Base-by-base conservation (phyloP, 2,888 invertebrate species). In the Conomelus anceps region DNA sequence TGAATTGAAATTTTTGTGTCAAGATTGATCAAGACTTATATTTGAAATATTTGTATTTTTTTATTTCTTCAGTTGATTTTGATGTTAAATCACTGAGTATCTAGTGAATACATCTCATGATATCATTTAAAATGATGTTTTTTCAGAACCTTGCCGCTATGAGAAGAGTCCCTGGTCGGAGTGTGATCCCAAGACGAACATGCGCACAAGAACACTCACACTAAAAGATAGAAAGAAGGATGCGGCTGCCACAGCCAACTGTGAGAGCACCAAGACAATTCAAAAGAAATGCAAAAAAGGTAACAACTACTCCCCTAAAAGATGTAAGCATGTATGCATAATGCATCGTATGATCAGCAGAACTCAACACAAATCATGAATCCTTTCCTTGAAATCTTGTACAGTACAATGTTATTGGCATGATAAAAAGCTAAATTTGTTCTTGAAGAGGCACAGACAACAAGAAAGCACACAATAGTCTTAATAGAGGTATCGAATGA, bases 261-360 rank as follows among this genome's bases (percentile, higher is more conserved):
- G 98, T 93, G 97, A 97, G 93, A 95, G 95, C 91, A 96, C 96
- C 92, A 97, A 97, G 94, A 97, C 96, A 90, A 97, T 98, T 92
- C 96, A 97, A 93, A 98, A 98, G 94, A 98, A 97, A 93, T 98
- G 98, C 96, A 98, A 97, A 94, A 98, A 97, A 95, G 97, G 98
- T 97, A 94, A 93, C 93, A 88, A 89, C 84, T 85, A 24, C 13
- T n/a, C 63, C 34, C 34, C 9, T 34, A 9, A 34, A 34, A n/a
- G 63, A n/a, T 63, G n/a, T 63, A 13, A 63, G 63, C 63, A 63
- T 63, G 63, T 63, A 7, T 63, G 63, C 63, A 63, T n/a, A 63
- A 63, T 63, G 63, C 63, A 63, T 63, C 63, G 63, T n/a, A 63
- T 63, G 63, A 63, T 63, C 63, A 63, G n/a, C 20, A 20, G n/a